Conservation (phyloP, 2,797 vertebrate genomes). For the Tachyglossus aculeatus region DNA sequence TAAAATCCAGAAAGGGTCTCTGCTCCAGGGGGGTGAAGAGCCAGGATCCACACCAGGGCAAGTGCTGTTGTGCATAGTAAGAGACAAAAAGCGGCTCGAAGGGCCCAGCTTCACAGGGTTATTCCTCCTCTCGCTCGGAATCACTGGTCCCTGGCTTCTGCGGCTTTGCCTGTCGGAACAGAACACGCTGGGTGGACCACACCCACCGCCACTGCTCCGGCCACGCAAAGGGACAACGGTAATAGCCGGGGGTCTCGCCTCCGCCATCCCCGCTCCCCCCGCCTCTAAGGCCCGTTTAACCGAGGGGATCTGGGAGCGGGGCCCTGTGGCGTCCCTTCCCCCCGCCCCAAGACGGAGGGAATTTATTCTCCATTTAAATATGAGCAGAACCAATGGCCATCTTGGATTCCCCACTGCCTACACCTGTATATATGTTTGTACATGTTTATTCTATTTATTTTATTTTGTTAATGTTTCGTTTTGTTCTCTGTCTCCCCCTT, state of each 20-base stretch:
- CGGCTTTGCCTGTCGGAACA: constrained; percentile 30
- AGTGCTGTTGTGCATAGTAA: neutral
- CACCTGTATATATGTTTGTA: no score
- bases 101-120: neutral
- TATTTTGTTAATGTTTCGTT: no score
- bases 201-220: neutral
- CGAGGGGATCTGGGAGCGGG: no score
- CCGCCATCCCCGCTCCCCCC: constrained; percentile 38
- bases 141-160: neutral
- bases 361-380: no score
- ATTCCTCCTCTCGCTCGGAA: constrained; percentile 41
- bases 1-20: constrained; percentile 10
- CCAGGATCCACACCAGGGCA: neutral
- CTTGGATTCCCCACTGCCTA: no score
- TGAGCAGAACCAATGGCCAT: no score
- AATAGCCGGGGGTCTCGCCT: no score
- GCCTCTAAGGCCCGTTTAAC: constrained; percentile 43
- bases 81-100: accelerated
- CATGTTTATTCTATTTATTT: no score
- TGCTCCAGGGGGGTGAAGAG: neutral
- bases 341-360: no score
- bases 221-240: no score
- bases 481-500: no score
- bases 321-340: no score
- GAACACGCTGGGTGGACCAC: accelerated